Evolutionary conservation across 2,888 invertebrate species (phyloP), one percentile per base, ranked within the genome.

Genomic region (Ecliptopera silaceata): DNA sequence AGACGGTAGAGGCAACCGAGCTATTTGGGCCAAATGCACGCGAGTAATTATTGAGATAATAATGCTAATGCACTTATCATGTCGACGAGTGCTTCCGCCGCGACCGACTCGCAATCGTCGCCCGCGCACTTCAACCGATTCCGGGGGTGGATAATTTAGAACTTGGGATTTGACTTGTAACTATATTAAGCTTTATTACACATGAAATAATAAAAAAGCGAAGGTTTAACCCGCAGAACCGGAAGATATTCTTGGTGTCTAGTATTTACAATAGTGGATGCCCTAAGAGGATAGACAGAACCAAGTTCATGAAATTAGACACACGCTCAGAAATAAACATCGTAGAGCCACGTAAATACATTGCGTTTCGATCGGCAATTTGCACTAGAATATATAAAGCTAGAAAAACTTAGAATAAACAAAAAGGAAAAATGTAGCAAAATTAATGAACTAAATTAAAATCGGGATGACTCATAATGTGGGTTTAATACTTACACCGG

Each of bases 21-120:
- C 82, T 86, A 88, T 89, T 90, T 83, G 84, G 89, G 84, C 82
- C 86, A 88, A 90, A 89, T 88, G 87, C 88, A 88, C 82, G 84
- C 83, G 83, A 88, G 88, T 89, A 91, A 91, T 91, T 89, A 88
- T 87, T 77, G 83, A 88, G 90, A 90, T 90, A 90, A 88, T 88
- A 90, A 91, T 91, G 90, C 88, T 90, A 90, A 90, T 90, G 89
- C 88, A 89, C 88, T 90, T 89, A 89, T 90, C 88, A 81, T 88
- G 86, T 86, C 86, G 83, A 86, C 86, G 84, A 84, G 77, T 80
- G 86, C 80, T 88, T 89, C 89, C 90, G 88, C 75, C 80, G 84
- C 74, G 75, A 50, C 42, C 50, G 51, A 42, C 34, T 39, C 52
- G 42, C 47, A 39, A 17, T 64, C 71, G 77, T 70, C 67, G 65